Evolutionary conservation across 1,140 invertebrate species (phyloP).

Genomic region (Papilio polyxenes): DNA sequence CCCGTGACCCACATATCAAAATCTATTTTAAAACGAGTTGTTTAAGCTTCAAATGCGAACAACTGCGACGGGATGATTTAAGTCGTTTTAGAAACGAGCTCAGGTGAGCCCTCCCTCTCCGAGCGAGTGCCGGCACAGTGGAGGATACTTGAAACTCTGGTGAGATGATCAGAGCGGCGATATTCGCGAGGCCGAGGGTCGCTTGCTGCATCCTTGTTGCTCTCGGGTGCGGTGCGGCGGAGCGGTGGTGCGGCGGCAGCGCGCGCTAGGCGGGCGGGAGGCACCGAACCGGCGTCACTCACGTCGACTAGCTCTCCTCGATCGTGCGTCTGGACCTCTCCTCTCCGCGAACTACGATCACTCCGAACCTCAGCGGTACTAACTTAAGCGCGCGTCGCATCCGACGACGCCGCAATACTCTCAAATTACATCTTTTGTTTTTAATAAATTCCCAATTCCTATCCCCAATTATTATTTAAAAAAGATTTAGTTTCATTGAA

Average conservation of each 20-base stretch:
- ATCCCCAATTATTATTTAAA: slow-evolving; percentile 20
- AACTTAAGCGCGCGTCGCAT: slow-evolving; percentile 62
- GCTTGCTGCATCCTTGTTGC: slow-evolving; percentile 77
- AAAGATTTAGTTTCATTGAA: slow-evolving; percentile 37
- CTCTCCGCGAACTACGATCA: slow-evolving; percentile 74
- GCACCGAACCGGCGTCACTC: slow-evolving; percentile 70
- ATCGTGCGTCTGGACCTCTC: slow-evolving; percentile 76
- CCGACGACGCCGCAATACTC: slow-evolving; percentile 51
- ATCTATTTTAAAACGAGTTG: slow-evolving; percentile 51
- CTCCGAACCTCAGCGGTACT: slow-evolving; percentile 72
- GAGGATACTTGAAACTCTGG: slow-evolving; percentile 77
- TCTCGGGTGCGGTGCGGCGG: slow-evolving; percentile 65
- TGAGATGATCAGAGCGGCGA: slow-evolving; percentile 72
- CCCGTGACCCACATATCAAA: slow-evolving; percentile 54
- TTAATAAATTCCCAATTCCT: slow-evolving; percentile 40
- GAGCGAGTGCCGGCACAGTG: slow-evolving; percentile 65
- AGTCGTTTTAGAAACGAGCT: slow-evolving; percentile 51
- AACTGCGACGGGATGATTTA: slow-evolving; percentile 46
- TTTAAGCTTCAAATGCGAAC: slow-evolving; percentile 55
- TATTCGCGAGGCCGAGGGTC: slow-evolving; percentile 69
- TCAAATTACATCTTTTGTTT: slow-evolving; percentile 51
- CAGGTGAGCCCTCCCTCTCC: slow-evolving; percentile 72
- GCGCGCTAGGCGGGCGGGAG: slow-evolving; percentile 75
- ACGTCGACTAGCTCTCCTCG: slow-evolving; percentile 73
- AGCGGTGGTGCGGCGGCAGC: slow-evolving; percentile 60